These are phyloP conservation scores for Hemicentrotus pulcherrimus DNA, from an alignment of 35 echinoderm and acorn worm genomes.

Conservation along the genomic window DNA sequence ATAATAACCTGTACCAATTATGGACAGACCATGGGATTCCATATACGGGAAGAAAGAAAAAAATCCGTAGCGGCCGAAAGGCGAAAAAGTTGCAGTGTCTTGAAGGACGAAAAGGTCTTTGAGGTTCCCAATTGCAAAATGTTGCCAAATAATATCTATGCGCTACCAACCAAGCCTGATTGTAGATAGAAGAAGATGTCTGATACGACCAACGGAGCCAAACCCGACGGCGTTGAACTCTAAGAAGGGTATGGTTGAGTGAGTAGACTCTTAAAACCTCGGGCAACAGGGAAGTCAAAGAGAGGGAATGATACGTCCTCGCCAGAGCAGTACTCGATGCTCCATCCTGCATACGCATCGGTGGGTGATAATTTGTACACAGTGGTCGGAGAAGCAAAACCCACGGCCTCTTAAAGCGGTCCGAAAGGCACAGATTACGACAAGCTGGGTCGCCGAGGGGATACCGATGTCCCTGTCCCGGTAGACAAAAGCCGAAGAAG, in stretches of 20 bases:
- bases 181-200: not conserved
- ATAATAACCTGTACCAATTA: not conserved
- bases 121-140: not conserved
- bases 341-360: too few species aligned
- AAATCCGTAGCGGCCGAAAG: not conserved
- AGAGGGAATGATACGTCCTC: not conserved
- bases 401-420: too few species aligned
- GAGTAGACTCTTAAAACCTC: not conserved
- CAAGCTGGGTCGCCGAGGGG: not conserved
- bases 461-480: not conserved
- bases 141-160: not conserved
- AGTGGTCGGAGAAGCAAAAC: too few species aligned
- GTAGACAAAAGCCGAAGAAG: not conserved
- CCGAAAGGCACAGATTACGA: not conserved
- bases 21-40: not conserved
- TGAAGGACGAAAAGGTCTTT: not conserved
- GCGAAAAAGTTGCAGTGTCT: not conserved
- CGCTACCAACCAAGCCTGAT: not conserved
- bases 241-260: not conserved
- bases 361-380: too few species aligned
- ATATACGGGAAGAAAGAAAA: not conserved
- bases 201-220: not conserved
- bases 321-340: not conserved
- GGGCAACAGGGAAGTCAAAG: not conserved
- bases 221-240: not conserved